These are phyloP conservation scores for Ibidorhyncha struthersii DNA, from an alignment of 2,113 vertebrate genomes.

Conservation along the genomic window DNA sequence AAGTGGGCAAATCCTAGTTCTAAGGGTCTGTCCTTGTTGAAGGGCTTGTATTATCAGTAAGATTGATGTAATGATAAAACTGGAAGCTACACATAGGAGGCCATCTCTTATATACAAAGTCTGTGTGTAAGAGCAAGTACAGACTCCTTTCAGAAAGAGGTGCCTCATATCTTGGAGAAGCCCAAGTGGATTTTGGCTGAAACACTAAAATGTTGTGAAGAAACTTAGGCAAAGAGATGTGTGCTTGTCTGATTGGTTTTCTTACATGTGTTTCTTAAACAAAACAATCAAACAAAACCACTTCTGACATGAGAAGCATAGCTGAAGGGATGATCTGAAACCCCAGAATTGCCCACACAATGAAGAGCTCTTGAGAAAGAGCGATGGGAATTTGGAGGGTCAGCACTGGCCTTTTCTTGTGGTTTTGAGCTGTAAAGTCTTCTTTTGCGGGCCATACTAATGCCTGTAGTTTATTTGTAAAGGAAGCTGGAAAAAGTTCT, in stretches of 20 bases:
- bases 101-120: not conserved
- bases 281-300: not conserved
- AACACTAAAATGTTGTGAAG: not conserved
- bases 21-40: not conserved
- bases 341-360: not conserved
- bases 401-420: not conserved
- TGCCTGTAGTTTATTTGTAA: not conserved
- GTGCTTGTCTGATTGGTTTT: not conserved
- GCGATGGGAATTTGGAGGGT: not conserved
- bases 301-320: not conserved
- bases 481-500: not conserved
- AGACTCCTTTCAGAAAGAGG: not conserved
- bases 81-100: not conserved
- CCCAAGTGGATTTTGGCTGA: not conserved
- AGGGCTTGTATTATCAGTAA: not conserved
- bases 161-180: not conserved
- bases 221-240: not conserved
- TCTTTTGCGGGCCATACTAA: not conserved
- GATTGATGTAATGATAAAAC: not conserved
- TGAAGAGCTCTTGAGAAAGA: not conserved
- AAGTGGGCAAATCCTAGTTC: not conserved
- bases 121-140: not conserved
- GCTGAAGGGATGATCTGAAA: not conserved
- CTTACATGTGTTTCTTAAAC: not conserved
- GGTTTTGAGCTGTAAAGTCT: not conserved